A percentile compares a stretch with the other conserved stretches of the same genome.
Conservation (phyloP, 2,888 invertebrate species). For the Volucella inanis region DNA sequence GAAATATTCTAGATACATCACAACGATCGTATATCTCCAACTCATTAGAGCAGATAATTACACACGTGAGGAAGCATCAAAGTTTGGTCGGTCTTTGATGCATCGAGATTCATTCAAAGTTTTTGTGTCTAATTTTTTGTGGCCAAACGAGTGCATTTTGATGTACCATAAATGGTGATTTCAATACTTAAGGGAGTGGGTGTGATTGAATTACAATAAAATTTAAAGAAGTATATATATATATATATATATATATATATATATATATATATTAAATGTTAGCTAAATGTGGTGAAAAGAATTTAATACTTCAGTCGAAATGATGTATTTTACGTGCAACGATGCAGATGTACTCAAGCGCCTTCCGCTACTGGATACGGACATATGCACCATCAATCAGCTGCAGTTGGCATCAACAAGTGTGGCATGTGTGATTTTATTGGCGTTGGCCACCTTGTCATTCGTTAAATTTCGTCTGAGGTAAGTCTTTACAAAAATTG, state of each 20-base stretch:
- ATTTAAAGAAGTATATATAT: not conserved
- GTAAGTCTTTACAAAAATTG: constrained; percentile 22
- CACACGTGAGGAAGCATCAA: constrained; percentile 15
- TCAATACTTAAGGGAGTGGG: not conserved
- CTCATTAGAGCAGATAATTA: constrained; percentile 51
- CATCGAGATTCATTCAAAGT: not conserved
- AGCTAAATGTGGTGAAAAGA: constrained; percentile 1
- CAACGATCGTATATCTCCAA: constrained; percentile 29
- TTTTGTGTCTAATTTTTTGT: too few species aligned
- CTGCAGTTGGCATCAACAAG: constrained; percentile 60
- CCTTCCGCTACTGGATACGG: constrained; percentile 36
- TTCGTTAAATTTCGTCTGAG: constrained; percentile 42
- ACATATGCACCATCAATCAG: constrained; percentile 56
- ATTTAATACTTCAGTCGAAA: constrained; percentile 10
- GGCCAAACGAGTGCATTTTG: not conserved
- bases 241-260: not conserved
- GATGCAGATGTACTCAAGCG: constrained; percentile 43
- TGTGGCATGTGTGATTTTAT: constrained; percentile 47
- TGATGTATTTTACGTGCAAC: constrained; percentile 57
- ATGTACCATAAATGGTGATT: not conserved
- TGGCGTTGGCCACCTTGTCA: constrained; percentile 14
- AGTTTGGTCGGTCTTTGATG: not conserved
- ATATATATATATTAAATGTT: not conserved
- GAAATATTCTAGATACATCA: constrained; percentile 25
- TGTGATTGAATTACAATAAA: constrained; percentile 25